Evolutionary conservation across 2,113 vertebrate genomes (phyloP).

Genomic region (Lethenteron camtschaticum): DNA sequence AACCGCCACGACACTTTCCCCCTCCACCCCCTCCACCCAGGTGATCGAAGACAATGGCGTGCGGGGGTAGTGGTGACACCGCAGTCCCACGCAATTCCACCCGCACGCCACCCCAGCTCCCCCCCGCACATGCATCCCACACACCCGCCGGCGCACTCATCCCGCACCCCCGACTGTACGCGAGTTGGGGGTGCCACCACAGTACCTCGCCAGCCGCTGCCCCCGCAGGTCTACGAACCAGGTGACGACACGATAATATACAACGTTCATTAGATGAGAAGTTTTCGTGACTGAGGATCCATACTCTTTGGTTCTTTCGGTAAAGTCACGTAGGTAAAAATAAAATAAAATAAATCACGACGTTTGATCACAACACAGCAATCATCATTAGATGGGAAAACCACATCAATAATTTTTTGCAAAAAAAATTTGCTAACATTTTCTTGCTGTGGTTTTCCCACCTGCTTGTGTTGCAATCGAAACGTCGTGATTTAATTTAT

Average conservation of each 20-base stretch:
- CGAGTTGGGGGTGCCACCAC: constrained; percentile 56
- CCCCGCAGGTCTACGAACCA: constrained; percentile 27
- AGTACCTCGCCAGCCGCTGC: constrained; percentile 86
- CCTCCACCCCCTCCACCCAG: constrained; percentile 18
- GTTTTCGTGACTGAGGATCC: no score
- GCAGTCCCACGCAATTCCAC: constrained; percentile 73
- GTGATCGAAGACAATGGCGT: constrained; percentile 95
- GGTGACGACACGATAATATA: neutral
- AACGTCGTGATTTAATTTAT: no score
- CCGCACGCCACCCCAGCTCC: constrained; percentile 68
- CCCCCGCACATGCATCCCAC: constrained; percentile 42
- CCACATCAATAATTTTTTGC: no score
- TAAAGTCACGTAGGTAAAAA: no score
- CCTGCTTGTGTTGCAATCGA: no score
- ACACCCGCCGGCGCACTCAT: constrained; percentile 66
- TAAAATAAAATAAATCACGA: no score
- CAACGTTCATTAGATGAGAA: no score
- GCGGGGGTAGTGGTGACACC: constrained; percentile 86
- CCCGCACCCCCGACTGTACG: constrained; percentile 52
- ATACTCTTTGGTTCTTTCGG: no score
- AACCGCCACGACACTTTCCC: constrained; percentile 3
- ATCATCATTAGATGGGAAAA: no score
- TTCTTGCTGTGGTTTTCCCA: no score
- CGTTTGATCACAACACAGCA: no score
- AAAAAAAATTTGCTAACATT: no score